phyloP scores from a whole-genome alignment of 1,140 invertebrate species.

The Drosophila kepulauana region DNA sequence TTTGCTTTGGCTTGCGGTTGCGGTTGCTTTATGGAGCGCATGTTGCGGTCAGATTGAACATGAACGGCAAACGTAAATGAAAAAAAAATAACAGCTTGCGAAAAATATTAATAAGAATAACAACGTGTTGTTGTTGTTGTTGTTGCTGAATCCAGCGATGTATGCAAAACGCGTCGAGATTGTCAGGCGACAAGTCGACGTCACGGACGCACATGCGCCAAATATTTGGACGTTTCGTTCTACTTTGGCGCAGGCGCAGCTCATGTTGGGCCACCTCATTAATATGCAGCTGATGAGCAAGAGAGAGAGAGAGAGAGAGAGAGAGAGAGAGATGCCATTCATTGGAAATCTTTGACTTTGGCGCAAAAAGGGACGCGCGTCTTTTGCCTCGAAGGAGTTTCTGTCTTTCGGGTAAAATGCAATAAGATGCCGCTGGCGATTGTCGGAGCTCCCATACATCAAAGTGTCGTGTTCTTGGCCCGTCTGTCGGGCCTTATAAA shows the following conservation, averaged over 20 bases:
- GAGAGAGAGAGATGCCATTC: constrained; percentile 37
- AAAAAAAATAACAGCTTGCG: constrained; percentile 18
- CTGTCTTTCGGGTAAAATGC: not conserved
- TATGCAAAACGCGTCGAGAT: constrained; percentile 56
- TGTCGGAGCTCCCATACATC: constrained; percentile 61
- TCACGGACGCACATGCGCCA: constrained; percentile 64
- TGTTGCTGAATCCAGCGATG: not conserved
- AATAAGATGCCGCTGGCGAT: constrained; percentile 43
- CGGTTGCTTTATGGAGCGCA: constrained; percentile 7
- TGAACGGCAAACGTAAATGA: constrained; percentile 19
- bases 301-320: not conserved
- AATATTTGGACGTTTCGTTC: constrained; percentile 76
- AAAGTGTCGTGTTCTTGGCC: constrained; percentile 71
- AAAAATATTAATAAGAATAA: constrained; percentile 42
- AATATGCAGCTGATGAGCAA: constrained; percentile 41
- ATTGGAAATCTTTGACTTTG: constrained; percentile 47
- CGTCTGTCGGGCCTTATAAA: constrained; percentile 59
- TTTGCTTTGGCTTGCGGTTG: not conserved
- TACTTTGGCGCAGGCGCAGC: constrained; percentile 58
- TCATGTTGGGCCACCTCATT: constrained; percentile 32
- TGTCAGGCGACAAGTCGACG: constrained; percentile 28
- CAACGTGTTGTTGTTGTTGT: constrained; percentile 12
- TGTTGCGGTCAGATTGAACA: constrained; percentile 43
- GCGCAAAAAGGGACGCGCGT: constrained; percentile 38
- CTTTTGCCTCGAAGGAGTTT: constrained; percentile 29